Evolutionary conservation across 2,888 invertebrate genomes (phyloP), one percentile per base, ranked within the genome.

Genomic region (Tipula lateralis): DNA sequence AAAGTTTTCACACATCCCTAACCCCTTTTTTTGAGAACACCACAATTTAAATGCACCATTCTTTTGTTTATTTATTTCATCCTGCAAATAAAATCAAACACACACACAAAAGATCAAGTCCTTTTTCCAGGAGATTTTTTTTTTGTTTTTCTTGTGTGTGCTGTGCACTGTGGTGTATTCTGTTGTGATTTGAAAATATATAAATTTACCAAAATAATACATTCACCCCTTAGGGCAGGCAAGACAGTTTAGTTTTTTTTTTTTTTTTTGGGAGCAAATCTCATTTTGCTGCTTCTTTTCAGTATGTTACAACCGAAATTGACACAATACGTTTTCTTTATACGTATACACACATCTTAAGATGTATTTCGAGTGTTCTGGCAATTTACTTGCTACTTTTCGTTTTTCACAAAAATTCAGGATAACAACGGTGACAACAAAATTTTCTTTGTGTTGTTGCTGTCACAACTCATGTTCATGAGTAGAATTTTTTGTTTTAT

Each of bases 1-100:
- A 66, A 66, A 66, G 24, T 66, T 66, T 66, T 66, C 66, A 66
- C 66, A 66, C 66, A 66, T 66, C 66, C 66, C 66, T 66, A 24
- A 66, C 66, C 66, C 66, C 66, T 66, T 66, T 19, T 66, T 66
- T 66, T 19, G 12, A 9, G 6, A 24, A 66, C 24, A 66, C 9
- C 66, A 66, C 66, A 24, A 66, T 66, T 66, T 66, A 24, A 66
- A 66, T 66, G 66, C 66, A 66, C 24, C 9, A 19, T 50, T 19
- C 12, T 50, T 16, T 50, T 16, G 50, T 50, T 50, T 50, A 6
- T 50, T 16, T 50, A 19, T 50, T 50, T 50, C 50, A 50, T 50
- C 19, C 50, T 16, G 50, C 50, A 50, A 50, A 50, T 50, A 50
- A 50, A 50, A 50, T 66, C n/a, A n/a, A 19, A 24, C 6, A 24